Conservation (phyloP, 2,797 vertebrate species). For the Glyptemys insculpta region DNA sequence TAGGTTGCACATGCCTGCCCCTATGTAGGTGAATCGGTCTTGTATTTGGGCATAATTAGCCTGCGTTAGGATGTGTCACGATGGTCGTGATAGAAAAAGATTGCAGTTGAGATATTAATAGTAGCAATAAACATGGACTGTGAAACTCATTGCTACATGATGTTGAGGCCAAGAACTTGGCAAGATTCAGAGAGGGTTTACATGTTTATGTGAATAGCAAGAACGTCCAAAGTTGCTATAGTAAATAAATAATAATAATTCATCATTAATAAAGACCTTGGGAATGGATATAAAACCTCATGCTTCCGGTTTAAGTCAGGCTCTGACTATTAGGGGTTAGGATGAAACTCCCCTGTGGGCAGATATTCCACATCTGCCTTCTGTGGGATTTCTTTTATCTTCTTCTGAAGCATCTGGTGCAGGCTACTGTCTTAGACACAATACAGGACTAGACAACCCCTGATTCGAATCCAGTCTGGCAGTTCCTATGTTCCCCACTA, state of each 20-base stretch:
- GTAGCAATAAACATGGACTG: neutral
- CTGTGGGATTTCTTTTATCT: neutral
- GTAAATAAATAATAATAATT: neutral
- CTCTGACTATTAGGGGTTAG: neutral
- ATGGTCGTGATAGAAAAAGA: neutral
- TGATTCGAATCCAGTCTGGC: neutral
- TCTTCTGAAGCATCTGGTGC: neutral
- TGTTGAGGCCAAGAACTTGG: neutral
- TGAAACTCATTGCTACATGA: fast-evolving
- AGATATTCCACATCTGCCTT: neutral
- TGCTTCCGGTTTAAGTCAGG: neutral
- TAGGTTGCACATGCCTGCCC: neutral
- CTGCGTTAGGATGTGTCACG: fast-evolving
- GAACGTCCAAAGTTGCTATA: neutral
- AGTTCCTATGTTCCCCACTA: neutral
- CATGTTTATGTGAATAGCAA: neutral
- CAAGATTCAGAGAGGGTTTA: neutral
- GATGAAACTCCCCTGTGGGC: neutral
- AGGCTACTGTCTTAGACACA: neutral
- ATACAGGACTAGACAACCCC: neutral
- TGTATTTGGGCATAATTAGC: neutral
- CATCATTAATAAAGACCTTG: neutral
- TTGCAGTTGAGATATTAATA: neutral
- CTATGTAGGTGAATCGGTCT: neutral
- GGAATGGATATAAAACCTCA: neutral